A percentile compares a stretch with the other conserved stretches of the same genome.
Evolutionary conservation across 2,888 invertebrate species (phyloP).

Genomic region (Stegophylla sp.): DNA sequence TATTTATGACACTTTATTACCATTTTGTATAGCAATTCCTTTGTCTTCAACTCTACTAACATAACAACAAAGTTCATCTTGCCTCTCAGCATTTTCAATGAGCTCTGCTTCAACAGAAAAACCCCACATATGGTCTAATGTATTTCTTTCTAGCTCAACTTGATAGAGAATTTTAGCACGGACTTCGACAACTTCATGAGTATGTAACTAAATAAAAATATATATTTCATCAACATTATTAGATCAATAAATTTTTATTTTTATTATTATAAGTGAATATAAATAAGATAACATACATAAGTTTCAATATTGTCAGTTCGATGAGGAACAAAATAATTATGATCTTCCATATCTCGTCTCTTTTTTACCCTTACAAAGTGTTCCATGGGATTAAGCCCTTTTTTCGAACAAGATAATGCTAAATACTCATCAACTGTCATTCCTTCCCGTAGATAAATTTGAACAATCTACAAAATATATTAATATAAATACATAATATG

Average conservation of each 20-base stretch:
- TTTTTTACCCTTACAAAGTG: constrained; percentile 95
- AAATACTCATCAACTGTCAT: constrained; percentile 97
- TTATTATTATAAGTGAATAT: neutral
- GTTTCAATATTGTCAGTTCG: constrained; percentile 93
- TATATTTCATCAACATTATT: neutral
- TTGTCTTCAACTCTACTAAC: constrained; percentile 95
- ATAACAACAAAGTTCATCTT: constrained; percentile 96
- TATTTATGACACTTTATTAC: constrained; percentile 67
- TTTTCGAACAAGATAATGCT: constrained; percentile 88
- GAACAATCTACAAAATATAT: constrained; percentile 69
- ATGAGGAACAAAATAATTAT: constrained; percentile 95
- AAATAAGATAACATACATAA: constrained; percentile 72
- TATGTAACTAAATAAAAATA: constrained; percentile 75
- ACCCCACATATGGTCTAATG: constrained; percentile 95
- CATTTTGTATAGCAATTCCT: constrained; percentile 94
- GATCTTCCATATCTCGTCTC: constrained; percentile 92
- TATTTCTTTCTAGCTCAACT: constrained; percentile 88
- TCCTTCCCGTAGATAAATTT: constrained; percentile 85
- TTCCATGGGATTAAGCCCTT: constrained; percentile 91
- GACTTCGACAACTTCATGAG: constrained; percentile 93
- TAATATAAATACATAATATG: neutral
- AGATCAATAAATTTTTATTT: too few relatives aligned
- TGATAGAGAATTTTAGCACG: constrained; percentile 96
- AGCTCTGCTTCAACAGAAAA: constrained; percentile 97
- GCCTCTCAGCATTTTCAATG: constrained; percentile 92